phyloP scores from a whole-genome alignment of 1,140 invertebrate species.

The Dreissena rostriformis region DNA sequence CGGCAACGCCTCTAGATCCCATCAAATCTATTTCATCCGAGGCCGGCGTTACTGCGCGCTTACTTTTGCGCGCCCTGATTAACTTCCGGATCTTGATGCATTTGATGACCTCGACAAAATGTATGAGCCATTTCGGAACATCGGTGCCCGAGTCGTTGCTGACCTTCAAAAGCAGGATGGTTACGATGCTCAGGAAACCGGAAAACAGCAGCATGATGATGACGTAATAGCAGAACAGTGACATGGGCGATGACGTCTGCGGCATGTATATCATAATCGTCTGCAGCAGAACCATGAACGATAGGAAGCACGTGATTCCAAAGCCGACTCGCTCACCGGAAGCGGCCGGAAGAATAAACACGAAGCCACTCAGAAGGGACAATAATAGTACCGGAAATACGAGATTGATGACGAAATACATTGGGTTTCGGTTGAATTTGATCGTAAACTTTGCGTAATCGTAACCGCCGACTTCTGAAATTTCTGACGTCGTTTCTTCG shows the following conservation, averaged over 20 bases:
- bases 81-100: constrained; percentile 27
- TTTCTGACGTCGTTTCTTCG: background rate
- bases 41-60: background rate
- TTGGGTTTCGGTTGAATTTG: constrained; percentile 21
- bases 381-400: constrained; percentile 39
- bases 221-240: constrained; percentile 53
- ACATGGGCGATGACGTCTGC: constrained; percentile 48
- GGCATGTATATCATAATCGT: constrained; percentile 51
- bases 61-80: background rate
- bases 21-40: background rate
- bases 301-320: constrained; percentile 48
- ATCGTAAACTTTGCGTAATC: constrained; percentile 44
- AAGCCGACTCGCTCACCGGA: constrained; percentile 51
- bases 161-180: constrained; percentile 18
- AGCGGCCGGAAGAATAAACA: constrained; percentile 46
- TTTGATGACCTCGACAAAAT: constrained; percentile 39
- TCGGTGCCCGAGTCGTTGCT: constrained; percentile 5
- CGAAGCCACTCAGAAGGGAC: constrained; percentile 32
- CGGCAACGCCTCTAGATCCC: background rate
- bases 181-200: constrained; percentile 19
- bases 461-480: constrained; percentile 7
- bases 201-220: constrained; percentile 49
- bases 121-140: constrained; percentile 32
- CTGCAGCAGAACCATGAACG: constrained; percentile 48
- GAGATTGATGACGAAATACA: constrained; percentile 42